Conservation (phyloP, 92 coral and sea anemone species). For the Meandrina meandrites region DNA sequence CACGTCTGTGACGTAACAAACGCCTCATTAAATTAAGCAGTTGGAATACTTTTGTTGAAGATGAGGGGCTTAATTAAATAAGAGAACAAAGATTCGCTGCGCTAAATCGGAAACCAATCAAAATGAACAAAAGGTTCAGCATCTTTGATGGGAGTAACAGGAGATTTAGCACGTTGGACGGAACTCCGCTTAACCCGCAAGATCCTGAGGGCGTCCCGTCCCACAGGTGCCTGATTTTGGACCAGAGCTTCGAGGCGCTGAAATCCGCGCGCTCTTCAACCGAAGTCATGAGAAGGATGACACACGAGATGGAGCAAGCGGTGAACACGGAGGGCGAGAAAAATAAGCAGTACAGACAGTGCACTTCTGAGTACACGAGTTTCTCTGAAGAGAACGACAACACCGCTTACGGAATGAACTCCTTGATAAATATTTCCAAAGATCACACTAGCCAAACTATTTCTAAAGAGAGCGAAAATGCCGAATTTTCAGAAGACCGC, state of each 20-base stretch:
- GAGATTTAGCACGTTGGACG: constrained; percentile 18
- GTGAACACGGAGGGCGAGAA: constrained; percentile 31
- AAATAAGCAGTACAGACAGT: constrained; percentile 7
- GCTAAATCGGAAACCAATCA: constrained; percentile 2
- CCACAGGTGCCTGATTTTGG: constrained; percentile 66
- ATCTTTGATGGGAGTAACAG: constrained; percentile 10
- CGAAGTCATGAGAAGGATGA: constrained; percentile 42
- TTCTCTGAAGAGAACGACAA: constrained; percentile 29
- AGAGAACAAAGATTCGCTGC: neutral
- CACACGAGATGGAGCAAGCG: neutral
- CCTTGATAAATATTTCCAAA: neutral
- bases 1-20: constrained; percentile 18
- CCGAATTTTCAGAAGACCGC: neutral
- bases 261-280: constrained; percentile 77
- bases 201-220: constrained; percentile 61
- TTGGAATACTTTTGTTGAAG: neutral
- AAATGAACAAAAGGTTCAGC: constrained; percentile 29
- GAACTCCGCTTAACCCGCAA: constrained; percentile 20
- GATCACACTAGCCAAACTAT: neutral
- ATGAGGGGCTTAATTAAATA: neutral
- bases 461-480: neutral
- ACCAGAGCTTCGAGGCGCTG: constrained; percentile 69
- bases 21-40: neutral
- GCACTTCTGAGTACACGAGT: neutral
- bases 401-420: constrained; percentile 21